Evolutionary conservation across 2,113 vertebrate genomes (phyloP).

Genomic region (Eptesicus fuscus): DNA sequence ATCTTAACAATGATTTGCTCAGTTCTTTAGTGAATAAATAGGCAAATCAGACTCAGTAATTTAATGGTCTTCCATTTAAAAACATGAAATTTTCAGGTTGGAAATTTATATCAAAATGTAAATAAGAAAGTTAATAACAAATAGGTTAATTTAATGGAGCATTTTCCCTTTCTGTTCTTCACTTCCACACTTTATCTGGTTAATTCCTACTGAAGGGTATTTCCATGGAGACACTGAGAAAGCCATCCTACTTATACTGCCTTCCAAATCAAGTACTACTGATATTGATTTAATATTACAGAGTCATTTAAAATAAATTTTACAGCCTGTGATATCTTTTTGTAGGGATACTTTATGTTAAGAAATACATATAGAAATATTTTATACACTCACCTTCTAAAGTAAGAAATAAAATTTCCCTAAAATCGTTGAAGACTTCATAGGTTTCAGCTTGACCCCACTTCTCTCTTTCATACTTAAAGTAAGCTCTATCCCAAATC

Average conservation of each 20-base stretch:
- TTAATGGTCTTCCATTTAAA: background rate
- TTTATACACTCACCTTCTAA: background rate
- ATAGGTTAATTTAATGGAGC: background rate
- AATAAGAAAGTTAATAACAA: background rate
- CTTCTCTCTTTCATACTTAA: background rate
- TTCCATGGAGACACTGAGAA: background rate
- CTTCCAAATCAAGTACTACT: background rate
- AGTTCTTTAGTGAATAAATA: background rate
- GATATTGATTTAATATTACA: background rate
- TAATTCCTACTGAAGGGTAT: background rate
- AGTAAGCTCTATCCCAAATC: background rate
- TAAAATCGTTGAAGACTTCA: background rate
- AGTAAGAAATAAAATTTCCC: background rate
- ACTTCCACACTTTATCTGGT: accelerated
- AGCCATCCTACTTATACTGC: no score
- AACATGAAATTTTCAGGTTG: background rate
- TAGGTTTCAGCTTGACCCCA: background rate
- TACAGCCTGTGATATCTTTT: background rate
- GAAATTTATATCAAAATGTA: background rate
- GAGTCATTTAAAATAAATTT: background rate
- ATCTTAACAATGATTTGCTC: background rate
- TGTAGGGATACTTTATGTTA: background rate
- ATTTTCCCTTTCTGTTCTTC: background rate
- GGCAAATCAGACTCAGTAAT: background rate
- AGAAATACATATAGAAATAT: background rate